Conservation (phyloP, 2,888 invertebrate species). For the Calliphora vomitoria region DNA sequence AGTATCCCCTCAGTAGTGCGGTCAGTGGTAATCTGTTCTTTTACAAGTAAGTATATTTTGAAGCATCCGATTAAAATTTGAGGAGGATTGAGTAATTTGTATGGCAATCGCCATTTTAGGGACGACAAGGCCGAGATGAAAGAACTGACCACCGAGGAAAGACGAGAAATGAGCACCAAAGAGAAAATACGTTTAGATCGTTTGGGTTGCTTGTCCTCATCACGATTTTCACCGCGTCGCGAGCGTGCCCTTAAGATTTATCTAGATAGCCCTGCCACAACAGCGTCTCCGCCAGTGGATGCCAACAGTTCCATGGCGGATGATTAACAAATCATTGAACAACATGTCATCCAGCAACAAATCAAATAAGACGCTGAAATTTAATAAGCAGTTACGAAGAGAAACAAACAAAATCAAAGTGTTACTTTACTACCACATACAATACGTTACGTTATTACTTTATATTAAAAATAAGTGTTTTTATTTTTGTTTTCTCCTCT, state of each 20-base stretch:
- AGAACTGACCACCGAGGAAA: conserved; percentile 87
- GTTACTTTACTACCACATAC: conserved; percentile 47
- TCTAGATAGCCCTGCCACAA: conserved; percentile 85
- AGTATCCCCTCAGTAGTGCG: conserved; percentile 86
- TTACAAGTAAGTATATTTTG: conserved; percentile 86
- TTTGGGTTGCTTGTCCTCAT: conserved; percentile 82
- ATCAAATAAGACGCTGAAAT: conserved; percentile 12
- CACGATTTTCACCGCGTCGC: conserved; percentile 87
- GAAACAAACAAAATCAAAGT: conserved; percentile 47
- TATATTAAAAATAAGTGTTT: conserved; percentile 17
- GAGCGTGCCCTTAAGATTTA: conserved; percentile 91
- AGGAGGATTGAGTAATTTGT: not conserved
- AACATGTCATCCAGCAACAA: not conserved
- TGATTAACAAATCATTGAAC: conserved; percentile 26
- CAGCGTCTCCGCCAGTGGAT: conserved; percentile 61
- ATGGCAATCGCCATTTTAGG: conserved; percentile 83
- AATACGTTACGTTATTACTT: conserved; percentile 34
- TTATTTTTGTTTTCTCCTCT: conserved; percentile 10
- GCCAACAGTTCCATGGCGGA: conserved; percentile 65
- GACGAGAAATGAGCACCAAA: conserved; percentile 87
- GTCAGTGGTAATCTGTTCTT: conserved; percentile 88
- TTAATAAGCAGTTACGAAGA: conserved; percentile 54
- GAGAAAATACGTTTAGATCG: conserved; percentile 86
- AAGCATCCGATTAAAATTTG: not conserved
- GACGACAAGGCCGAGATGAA: conserved; percentile 87